phyloP scores from a whole-genome alignment of 1,140 invertebrate species.

The Drosophila burlai region DNA sequence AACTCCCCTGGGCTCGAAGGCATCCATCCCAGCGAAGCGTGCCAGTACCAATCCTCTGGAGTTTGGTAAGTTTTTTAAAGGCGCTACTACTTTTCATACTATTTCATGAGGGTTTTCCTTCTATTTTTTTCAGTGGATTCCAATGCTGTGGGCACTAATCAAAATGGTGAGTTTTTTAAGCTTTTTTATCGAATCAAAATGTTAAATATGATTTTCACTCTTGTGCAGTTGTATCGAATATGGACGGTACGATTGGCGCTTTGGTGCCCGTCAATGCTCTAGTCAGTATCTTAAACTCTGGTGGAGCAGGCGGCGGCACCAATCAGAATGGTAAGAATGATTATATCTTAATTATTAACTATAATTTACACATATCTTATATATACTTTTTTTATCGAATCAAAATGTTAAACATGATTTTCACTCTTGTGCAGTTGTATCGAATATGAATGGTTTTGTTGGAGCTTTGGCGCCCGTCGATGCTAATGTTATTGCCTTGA shows the following conservation, averaged over 20 bases:
- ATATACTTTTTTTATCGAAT: too few species aligned
- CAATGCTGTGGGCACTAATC: background rate
- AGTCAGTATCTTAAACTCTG: background rate
- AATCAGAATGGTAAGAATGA: background rate
- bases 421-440: too few species aligned
- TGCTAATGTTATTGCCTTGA: too few species aligned
- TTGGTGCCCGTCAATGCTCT: background rate
- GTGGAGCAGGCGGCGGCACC: background rate
- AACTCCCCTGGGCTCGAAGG: constrained; percentile 4
- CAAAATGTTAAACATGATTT: too few species aligned
- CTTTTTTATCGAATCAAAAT: too few species aligned
- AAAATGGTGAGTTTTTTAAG: background rate
- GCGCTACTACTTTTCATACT: background rate
- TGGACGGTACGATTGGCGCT: background rate
- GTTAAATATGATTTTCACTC: background rate
- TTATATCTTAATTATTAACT: background rate
- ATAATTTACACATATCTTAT: too few species aligned
- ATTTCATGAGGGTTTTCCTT: background rate
- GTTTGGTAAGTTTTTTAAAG: background rate
- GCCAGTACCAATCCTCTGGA: constrained; percentile 2
- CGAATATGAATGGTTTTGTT: too few species aligned
- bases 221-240: too few species aligned
- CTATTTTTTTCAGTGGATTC: constrained; percentile 5
- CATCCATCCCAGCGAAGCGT: constrained; percentile 35
- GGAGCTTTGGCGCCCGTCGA: too few species aligned